Evolutionary conservation across 2,888 invertebrate species (phyloP), one percentile per base, ranked within the genome.

Genomic region (Meiosimyza decipiens): DNA sequence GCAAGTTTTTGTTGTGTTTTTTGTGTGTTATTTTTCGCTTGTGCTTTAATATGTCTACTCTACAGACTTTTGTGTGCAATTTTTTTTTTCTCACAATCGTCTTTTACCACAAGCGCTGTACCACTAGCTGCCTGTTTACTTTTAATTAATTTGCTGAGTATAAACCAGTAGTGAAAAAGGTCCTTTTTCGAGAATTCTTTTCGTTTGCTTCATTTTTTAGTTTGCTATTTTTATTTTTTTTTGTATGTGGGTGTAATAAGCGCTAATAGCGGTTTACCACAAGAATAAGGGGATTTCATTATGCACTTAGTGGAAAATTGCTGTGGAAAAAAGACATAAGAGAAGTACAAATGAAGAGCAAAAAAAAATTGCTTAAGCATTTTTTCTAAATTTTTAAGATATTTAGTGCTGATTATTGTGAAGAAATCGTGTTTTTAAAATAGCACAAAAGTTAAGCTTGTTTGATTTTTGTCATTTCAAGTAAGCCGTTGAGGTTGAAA

Each of bases 201-300:
- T 40, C 40, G 9, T 9, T 40, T 40, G 9, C 40, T 9, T 40
- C 9, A 40, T 50, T 49, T 50, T 49, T 47, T 13, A 22, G 22
- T 28, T 18, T 64, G 50, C 22, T 12, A 18, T 62, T 60, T 60
- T 11, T 11, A 28, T 59, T 59, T 13, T 11, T n/a, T 33, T 13
- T 60, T 60, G 40, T 6, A 33, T 47, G 60, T 62, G 60, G 60
- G n/a, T 28, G n/a, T 40, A 33, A 62, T 64, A 64, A 64, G 50
- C 64, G 64, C 64, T 64, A 64, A 64, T 64, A 64, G 64, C 64
- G 64, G 64, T 50, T 64, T 64, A 64, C 50, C 50, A 50, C 50
- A 50, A 64, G 49, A 64, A 49, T 49, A 64, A 64, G 9, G 40
- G 15, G 3, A 62, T 62, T 62, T 16, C n/a, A 62, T 7, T 62